Evolutionary conservation across 2,113 vertebrate species (phyloP), one percentile per base, ranked within the genome.

Genomic region (Pteropus alecto): DNA sequence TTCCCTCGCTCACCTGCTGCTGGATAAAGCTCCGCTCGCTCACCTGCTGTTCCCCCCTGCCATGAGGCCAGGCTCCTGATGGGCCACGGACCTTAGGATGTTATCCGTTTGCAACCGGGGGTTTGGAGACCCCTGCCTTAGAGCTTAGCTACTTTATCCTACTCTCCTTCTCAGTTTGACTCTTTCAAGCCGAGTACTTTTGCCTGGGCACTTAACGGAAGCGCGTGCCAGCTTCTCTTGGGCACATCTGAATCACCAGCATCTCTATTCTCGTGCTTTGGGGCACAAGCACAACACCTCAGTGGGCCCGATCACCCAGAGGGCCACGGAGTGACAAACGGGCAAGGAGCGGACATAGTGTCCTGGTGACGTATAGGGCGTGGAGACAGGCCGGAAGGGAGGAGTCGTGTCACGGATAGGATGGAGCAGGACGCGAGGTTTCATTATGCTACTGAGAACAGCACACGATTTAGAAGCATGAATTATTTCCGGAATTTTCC

Each of bases 331-430:
- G 76, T 58, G 87, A 68, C 74, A 26, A 15, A 19, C 16, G 28
- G 48, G 35, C 8, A 7, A 56, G 35, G 78, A 61, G 35, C 15
- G 14, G 51, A 51, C 51, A 51, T 51, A 16, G 4, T 4, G 5
- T 15, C 51, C 15, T 3, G 1, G 15, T 1, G 15, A 16, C 1
- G 2, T 41, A 5, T 35, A 1, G n/a, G 11, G 15, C 14, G 0
- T 10, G 3, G 18, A 16, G 46, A 33, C n/a, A 2, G 74, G 60
- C 14, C 13, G 9, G 30, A 26, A 73, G 35, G 48, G 61, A 2
- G 21, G 35, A 26, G 22, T 33, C 61, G 43, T 1, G 5, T 15
- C 74, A 14, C 6, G 1, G 58, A 33, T 2, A 26, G 43, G 46
- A 41, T 1, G 19, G n/a, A 41, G 61, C n/a, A 30, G 28, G 76